phyloP scores from a whole-genome alignment of 2,797 vertebrate genomes.

The Enteromius viviparus region DNA sequence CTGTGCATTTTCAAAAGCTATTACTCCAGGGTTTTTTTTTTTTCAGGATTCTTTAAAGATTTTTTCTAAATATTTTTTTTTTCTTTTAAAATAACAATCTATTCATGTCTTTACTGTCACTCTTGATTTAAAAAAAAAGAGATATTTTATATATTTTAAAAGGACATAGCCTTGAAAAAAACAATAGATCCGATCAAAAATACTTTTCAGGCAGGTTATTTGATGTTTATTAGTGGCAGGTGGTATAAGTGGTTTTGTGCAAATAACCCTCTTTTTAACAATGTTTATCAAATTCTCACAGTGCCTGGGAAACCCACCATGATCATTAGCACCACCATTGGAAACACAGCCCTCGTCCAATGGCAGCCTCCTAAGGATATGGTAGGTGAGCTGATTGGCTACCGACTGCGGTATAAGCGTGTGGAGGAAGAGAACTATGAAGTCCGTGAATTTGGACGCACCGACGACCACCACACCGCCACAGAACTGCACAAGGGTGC shows the following conservation, averaged over 20 bases:
- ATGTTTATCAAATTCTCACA: slow-evolving; percentile 58
- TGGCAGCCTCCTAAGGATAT: slow-evolving; percentile 97
- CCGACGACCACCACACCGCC: slow-evolving; percentile 91
- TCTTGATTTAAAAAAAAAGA: no score
- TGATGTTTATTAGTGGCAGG: neutral
- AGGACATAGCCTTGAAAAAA: neutral
- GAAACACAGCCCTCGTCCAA: slow-evolving; percentile 95
- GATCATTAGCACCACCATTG: slow-evolving; percentile 95
- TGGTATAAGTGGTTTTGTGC: neutral
- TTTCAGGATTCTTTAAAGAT: neutral
- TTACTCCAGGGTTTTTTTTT: neutral
- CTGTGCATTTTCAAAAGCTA: neutral
- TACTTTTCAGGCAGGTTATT: neutral
- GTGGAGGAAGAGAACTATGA: slow-evolving; percentile 85
- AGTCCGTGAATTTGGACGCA: slow-evolving; percentile 84
- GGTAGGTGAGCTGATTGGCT: slow-evolving; percentile 92
- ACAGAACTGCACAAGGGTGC: slow-evolving; percentile 92
- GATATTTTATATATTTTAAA: no score
- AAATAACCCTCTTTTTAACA: neutral
- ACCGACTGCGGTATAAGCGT: slow-evolving; percentile 89
- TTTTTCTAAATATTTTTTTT: no score
- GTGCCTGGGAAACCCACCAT: slow-evolving; percentile 94
- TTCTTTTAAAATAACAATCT: no score
- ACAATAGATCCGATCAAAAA: neutral
- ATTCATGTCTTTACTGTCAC: no score